phyloP scores from a whole-genome alignment of 2,797 vertebrate genomes.

The Peromyscus eremicus region DNA sequence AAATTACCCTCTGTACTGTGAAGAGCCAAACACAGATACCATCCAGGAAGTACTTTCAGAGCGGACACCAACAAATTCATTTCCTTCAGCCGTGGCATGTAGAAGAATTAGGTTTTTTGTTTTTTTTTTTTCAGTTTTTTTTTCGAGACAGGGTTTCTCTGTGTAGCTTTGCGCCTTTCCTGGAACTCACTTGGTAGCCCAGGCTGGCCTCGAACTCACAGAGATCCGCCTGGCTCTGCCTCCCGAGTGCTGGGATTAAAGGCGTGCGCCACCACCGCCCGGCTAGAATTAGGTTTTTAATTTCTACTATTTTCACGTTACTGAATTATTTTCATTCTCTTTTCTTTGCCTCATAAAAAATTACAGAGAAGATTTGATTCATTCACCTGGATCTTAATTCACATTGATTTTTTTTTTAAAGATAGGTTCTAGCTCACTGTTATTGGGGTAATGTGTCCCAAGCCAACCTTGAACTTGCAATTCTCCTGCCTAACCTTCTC shows the following conservation, averaged over 20 bases:
- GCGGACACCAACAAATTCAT: background rate
- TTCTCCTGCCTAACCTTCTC: background rate
- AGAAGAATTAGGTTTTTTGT: background rate
- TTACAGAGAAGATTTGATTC: background rate
- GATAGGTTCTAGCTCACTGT: background rate
- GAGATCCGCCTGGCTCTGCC: too few species aligned
- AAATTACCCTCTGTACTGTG: rapidly evolving
- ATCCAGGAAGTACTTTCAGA: constrained; percentile 1
- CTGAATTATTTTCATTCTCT: background rate
- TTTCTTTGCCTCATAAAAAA: constrained; percentile 25
- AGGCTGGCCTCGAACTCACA: too few species aligned
- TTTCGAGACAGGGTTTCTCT: too few species aligned
- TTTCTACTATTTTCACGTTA: constrained; percentile 4
- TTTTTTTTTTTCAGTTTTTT: too few species aligned
- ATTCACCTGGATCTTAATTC: background rate
- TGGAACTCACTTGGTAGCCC: too few species aligned
- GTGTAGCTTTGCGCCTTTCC: too few species aligned
- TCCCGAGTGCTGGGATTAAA: too few species aligned
- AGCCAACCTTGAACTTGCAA: background rate
- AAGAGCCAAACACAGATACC: background rate
- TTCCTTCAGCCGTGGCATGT: background rate
- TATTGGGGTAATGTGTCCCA: background rate
- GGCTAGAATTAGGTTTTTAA: background rate
- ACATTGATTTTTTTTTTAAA: background rate
- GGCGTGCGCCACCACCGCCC: too few species aligned